phyloP scores from a whole-genome alignment of 1,140 invertebrate genomes.

The Limonius californicus region DNA sequence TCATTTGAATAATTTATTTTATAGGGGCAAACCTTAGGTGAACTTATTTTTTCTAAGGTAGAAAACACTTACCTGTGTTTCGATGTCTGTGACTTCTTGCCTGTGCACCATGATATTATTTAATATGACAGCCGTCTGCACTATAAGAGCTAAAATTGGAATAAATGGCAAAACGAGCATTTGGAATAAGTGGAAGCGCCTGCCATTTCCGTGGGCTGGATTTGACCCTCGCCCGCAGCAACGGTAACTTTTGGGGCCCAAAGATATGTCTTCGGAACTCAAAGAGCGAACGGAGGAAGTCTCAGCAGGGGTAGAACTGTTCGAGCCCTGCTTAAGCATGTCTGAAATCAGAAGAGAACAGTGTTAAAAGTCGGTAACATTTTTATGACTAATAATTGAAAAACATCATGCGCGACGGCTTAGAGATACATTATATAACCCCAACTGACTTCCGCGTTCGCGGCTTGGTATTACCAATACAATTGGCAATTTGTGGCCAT shows the following conservation, averaged over 20 bases:
- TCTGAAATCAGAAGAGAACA: no score
- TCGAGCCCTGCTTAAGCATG: neutral
- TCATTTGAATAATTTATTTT: neutral
- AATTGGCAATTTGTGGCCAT: no score
- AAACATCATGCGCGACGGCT: no score
- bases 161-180: slow-evolving; percentile 82
- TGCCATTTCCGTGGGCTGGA: slow-evolving; percentile 60
- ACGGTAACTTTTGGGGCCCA: slow-evolving; percentile 49
- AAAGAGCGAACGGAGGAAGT: slow-evolving; percentile 52
- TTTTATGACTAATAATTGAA: no score
- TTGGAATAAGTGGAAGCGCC: slow-evolving; percentile 58
- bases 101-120: slow-evolving; percentile 70
- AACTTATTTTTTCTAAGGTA: neutral
- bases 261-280: slow-evolving; percentile 60
- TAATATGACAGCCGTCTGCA: slow-evolving; percentile 73
- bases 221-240: slow-evolving; percentile 61
- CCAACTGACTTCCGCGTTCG: no score
- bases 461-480: no score
- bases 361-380: no score
- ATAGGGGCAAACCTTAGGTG: neutral
- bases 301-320: neutral
- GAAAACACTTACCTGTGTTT: slow-evolving; percentile 63
- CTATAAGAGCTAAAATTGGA: slow-evolving; percentile 76
- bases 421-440: no score
- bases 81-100: slow-evolving; percentile 72